phyloP scores from a whole-genome alignment of 2,888 invertebrate genomes.

The Epicampocera succincta region DNA sequence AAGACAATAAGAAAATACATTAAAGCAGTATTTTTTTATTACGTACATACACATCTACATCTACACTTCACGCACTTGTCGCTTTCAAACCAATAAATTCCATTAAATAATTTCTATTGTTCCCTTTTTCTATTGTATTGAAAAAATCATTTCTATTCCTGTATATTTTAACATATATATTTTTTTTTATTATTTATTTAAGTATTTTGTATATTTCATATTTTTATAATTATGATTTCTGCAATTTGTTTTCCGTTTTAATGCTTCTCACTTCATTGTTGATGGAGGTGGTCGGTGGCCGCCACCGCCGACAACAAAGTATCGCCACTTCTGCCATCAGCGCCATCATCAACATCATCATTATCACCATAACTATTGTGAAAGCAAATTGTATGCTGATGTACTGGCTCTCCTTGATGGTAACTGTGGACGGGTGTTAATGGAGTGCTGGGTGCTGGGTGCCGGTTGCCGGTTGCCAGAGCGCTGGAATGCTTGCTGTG shows the following conservation, averaged over 20 bases:
- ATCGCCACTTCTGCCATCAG: conserved; percentile 21
- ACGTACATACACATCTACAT: not conserved
- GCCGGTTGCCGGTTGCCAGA: conserved; percentile 36
- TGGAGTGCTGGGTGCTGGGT: conserved; percentile 31
- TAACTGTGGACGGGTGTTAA: conserved; percentile 25
- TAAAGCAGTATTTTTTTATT: not conserved
- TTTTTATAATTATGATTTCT: conserved; percentile 46
- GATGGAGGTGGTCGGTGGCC: conserved; percentile 14
- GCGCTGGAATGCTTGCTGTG: conserved; percentile 28
- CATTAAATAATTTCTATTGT: conserved; percentile 38
- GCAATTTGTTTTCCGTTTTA: conserved; percentile 46
- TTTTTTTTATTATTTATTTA: conserved; percentile 45
- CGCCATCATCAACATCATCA: conserved; percentile 18
- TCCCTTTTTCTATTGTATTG: not conserved
- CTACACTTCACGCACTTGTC: conserved; percentile 23
- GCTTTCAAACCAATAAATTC: conserved; percentile 21
- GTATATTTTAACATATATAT: no score
- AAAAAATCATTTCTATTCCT: conserved; percentile 8
- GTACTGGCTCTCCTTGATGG: conserved; percentile 2
- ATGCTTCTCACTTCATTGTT: conserved; percentile 42
- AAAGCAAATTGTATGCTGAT: conserved; percentile 9
- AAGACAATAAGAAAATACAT: conserved; percentile 46
- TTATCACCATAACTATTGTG: conserved; percentile 13
- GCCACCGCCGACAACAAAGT: not conserved
- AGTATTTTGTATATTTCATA: conserved; percentile 45